Evolutionary conservation across 2,888 invertebrate species (phyloP).

Genomic region (Eristalinus sepulchralis): DNA sequence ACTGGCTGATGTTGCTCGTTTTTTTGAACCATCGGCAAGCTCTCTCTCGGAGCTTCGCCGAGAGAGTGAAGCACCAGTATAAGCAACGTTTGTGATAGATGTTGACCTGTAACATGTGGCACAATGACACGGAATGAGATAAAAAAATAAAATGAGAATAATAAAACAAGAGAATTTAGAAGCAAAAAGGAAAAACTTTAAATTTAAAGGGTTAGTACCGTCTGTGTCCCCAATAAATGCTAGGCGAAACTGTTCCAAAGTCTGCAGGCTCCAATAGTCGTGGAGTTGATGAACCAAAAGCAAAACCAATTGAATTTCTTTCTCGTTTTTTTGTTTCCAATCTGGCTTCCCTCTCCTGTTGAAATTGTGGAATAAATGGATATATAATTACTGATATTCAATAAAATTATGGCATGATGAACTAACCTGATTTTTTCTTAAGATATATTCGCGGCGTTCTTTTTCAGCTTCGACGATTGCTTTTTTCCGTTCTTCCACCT

Average conservation of each 20-base stretch:
- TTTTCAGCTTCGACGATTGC: conserved; percentile 94
- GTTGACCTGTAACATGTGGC: conserved; percentile 85
- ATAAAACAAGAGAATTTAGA: neutral
- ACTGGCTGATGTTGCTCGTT: conserved; percentile 88
- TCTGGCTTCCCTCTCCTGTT: conserved; percentile 88
- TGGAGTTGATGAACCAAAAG: conserved; percentile 95
- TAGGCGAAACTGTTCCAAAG: conserved; percentile 83
- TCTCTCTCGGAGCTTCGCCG: conserved; percentile 93
- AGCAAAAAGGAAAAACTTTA: neutral
- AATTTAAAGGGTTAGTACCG: conserved; percentile 81
- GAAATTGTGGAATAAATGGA: conserved; percentile 39
- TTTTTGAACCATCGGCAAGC: conserved; percentile 86
- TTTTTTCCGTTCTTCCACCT: conserved; percentile 93
- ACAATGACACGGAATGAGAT: conserved; percentile 6
- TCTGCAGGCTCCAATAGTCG: conserved; percentile 92
- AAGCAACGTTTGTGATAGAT: conserved; percentile 94
- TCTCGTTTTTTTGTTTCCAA: conserved; percentile 91
- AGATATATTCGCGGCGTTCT: conserved; percentile 91
- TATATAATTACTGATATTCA: neutral
- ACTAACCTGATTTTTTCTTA: conserved; percentile 88
- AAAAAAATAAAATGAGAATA: neutral
- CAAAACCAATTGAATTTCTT: conserved; percentile 89
- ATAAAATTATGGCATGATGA: neutral
- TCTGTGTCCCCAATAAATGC: conserved; percentile 90
- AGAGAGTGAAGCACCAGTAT: conserved; percentile 88